phyloP scores from a whole-genome alignment of 1,140 invertebrate species.

The Drosophila navojoa region DNA sequence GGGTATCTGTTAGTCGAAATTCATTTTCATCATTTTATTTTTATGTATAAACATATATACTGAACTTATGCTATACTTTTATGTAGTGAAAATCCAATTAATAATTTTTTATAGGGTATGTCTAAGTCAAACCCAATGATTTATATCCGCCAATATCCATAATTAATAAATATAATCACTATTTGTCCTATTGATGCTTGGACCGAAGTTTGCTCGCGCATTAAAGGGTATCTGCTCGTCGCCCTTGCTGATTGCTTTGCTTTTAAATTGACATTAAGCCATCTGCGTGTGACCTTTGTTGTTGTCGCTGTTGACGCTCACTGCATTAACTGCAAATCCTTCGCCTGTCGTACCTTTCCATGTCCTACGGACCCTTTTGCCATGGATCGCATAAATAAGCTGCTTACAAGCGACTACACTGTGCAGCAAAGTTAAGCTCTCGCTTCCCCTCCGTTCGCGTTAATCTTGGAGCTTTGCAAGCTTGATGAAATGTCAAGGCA shows the following conservation, averaged over 20 bases:
- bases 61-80: too few relatives aligned
- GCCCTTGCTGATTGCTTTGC: neutral
- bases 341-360: slow-evolving; percentile 30
- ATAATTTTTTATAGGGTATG: neutral
- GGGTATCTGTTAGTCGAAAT: neutral
- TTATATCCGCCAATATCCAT: too few relatives aligned
- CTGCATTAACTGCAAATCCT: slow-evolving; percentile 41
- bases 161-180: too few relatives aligned
- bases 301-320: slow-evolving; percentile 26
- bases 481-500: slow-evolving; percentile 48
- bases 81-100: too few relatives aligned
- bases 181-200: too few relatives aligned
- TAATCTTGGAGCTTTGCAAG: slow-evolving; percentile 24
- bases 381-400: slow-evolving; percentile 24
- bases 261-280: slow-evolving; percentile 11
- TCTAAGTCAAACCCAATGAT: neutral
- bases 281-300: slow-evolving; percentile 39
- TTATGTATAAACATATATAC: too few relatives aligned
- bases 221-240: too few relatives aligned
- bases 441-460: neutral
- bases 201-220: too few relatives aligned
- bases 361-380: slow-evolving; percentile 16
- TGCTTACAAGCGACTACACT: slow-evolving; percentile 42
- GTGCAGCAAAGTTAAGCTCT: slow-evolving; percentile 11
- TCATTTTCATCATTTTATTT: neutral